Evolutionary conservation across 2,797 vertebrate genomes (phyloP).

Genomic region (Pseudochirops corinnae): DNA sequence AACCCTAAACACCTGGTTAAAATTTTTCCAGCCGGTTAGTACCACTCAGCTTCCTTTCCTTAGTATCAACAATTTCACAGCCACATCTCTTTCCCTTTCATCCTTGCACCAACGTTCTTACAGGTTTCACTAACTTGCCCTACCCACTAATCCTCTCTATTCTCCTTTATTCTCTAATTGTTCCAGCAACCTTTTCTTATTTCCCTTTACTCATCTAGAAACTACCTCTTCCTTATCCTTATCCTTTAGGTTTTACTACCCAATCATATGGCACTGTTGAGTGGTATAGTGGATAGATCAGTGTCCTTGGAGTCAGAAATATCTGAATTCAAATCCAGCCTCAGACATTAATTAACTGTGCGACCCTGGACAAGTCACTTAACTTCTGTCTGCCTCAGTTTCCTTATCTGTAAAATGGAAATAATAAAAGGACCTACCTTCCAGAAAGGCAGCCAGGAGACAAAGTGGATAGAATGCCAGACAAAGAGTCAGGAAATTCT

Average conservation of each 20-base stretch:
- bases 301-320: neutral
- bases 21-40: neutral
- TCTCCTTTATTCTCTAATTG: neutral
- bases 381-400: neutral
- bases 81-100: neutral
- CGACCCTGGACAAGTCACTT: neutral
- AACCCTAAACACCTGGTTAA: neutral
- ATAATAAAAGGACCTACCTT: neutral
- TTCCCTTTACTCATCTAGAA: neutral
- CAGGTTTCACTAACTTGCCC: neutral
- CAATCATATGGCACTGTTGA: neutral
- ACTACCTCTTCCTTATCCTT: neutral
- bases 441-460: neutral
- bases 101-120: neutral
- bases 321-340: neutral
- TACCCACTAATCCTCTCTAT: neutral
- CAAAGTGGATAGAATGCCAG: neutral
- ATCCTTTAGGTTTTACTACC: neutral
- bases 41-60: neutral
- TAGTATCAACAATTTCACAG: neutral
- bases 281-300: neutral
- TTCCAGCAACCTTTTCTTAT: neutral
- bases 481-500: neutral
- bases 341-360: neutral
- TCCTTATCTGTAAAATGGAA: neutral